Evolutionary conservation across 2,888 invertebrate genomes (phyloP).

Genomic region (Dicyrtoma fusca): DNA sequence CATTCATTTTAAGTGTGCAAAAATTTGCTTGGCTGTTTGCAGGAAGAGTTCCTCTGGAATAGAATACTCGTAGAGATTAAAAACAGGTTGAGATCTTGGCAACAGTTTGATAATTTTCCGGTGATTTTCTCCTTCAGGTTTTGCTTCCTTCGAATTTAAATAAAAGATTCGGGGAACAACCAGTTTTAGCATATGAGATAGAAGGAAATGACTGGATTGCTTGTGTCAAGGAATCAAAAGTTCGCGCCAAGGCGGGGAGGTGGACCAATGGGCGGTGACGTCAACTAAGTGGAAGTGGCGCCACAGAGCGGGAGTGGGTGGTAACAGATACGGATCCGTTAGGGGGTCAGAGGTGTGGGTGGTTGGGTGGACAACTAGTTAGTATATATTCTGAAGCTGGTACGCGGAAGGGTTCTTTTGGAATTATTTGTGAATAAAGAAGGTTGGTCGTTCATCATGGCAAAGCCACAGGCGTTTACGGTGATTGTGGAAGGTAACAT

Average conservation of each 20-base stretch:
- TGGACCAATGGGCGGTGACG: too few species aligned
- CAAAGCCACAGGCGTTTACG: conserved; percentile 61
- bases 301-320: too few species aligned
- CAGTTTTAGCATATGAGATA: conserved; percentile 70
- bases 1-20: not conserved
- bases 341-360: too few species aligned
- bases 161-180: conserved; percentile 88
- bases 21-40: conserved; percentile 71
- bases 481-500: conserved; percentile 88
- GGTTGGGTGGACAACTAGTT: too few species aligned
- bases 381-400: too few species aligned
- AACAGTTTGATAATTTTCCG: conserved; percentile 80
- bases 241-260: too few species aligned
- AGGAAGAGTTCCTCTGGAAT: conserved; percentile 84
- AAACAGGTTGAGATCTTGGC: conserved; percentile 81
- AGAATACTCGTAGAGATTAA: conserved; percentile 84
- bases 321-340: too few species aligned
- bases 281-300: too few species aligned
- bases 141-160: conserved; percentile 80
- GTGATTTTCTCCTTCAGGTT: conserved; percentile 65
- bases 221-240: too few species aligned
- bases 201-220: too few species aligned
- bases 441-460: not conserved
- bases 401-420: too few species aligned
- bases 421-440: too few species aligned